Percentiles rank a stretch among this genome's conserved stretches.
These are phyloP conservation scores for Coccyzus lansbergi DNA, from an alignment of 2,797 vertebrate genomes.

Conservation along the genomic window DNA sequence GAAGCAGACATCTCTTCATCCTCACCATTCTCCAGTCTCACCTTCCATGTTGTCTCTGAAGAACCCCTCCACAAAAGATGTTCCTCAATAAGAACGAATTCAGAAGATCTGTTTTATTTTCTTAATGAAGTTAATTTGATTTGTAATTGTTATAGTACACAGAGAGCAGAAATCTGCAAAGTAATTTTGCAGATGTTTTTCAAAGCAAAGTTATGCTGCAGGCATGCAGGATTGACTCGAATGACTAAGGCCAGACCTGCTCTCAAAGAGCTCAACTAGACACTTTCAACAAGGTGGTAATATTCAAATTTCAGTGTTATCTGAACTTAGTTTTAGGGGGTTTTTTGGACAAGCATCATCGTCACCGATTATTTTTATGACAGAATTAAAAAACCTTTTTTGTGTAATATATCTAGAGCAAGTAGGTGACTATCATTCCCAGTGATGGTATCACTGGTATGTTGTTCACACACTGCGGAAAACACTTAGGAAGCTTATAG, in stretches of 20 bases:
- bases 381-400: neutral
- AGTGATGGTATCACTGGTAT: neutral
- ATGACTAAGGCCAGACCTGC: neutral
- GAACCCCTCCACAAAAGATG: neutral
- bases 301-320: neutral
- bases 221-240: neutral
- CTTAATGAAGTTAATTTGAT: neutral
- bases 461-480: neutral
- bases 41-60: neutral
- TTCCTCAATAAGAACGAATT: neutral
- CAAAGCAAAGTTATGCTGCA: neutral
- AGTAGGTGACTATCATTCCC: neutral
- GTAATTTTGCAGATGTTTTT: neutral
- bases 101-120: neutral
- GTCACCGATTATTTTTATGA: neutral
- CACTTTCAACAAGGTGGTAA: neutral
- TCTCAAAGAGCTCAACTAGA: neutral
- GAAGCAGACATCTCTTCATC: neutral
- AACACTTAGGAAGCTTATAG: neutral
- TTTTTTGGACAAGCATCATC: neutral
- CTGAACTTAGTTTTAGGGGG: neutral
- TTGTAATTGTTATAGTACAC: neutral
- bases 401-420: neutral
- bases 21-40: neutral
- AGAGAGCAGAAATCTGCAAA: neutral